Base-by-base conservation (phyloP, 2,888 invertebrate species). In the Eupithecia inturbata region DNA sequence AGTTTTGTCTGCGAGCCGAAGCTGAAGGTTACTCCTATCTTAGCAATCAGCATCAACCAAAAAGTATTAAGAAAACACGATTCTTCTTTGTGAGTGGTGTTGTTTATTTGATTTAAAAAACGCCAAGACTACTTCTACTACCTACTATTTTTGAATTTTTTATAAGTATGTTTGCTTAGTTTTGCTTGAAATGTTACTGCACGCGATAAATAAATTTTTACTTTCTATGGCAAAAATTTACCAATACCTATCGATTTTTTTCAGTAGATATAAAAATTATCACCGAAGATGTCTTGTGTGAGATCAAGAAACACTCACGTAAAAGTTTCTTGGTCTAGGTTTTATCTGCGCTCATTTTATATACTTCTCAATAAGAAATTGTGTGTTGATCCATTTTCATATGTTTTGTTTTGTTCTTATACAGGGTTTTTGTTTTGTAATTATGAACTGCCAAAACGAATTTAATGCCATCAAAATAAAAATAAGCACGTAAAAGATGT, bases 381-480 rank as follows among this genome's bases (percentile, higher is more conserved):
- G 2, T 57, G 14, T 57, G 4, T 57, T 14, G n/a, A 57, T 57
- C 57, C 4, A 57, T 57, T 57, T 10, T 10, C 57, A 26, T 22
- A 53, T 26, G 26, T 57, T 26, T 22, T 57, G 49, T 22, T 53
- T 22, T 53, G 22, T 22, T 10, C 12, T 12, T 19, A 12, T 62
- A 62, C 62, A 62, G 31, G 62, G 31, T 19, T 31, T 31, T 60
- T 16, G 1, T 19, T 2, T 31, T 62, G 19, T 62, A 31, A 62
- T 62, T 62, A 62, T 31, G 31, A 31, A 62, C 62, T 62, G 62
- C 31, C 16, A 31, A 19, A 31, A 62, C 62, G 62, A 62, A 62
- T 62, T 62, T 62, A 62, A 26, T 62, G 31, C 62, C 31, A 62
- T 31, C 14, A 31, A 62, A 62, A 62, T 62, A 62, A 62, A 62